Evolutionary conservation across 1,140 invertebrate genomes (phyloP).

Genomic region (Melanaphis sacchari): DNA sequence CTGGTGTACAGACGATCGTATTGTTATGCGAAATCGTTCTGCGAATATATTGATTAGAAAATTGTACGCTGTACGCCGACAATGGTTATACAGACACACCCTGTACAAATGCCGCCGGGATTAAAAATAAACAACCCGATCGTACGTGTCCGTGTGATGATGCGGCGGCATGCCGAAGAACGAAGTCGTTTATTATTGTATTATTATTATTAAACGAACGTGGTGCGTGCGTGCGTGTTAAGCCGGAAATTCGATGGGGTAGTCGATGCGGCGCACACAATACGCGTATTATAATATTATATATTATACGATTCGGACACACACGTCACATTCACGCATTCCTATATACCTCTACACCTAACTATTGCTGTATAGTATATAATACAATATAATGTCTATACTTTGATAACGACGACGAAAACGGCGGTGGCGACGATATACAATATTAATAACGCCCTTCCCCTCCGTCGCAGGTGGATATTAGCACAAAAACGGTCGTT

Average conservation of each 20-base stretch:
- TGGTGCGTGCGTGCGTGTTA: constrained; percentile 9
- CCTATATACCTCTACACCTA: not conserved
- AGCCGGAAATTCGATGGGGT: constrained; percentile 54
- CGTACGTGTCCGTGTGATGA: not conserved
- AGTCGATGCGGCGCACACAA: not conserved
- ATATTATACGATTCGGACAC: not conserved
- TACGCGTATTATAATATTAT: not conserved
- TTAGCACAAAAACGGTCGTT: not conserved
- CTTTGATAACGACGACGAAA: not conserved
- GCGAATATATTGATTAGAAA: not conserved
- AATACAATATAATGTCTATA: not conserved
- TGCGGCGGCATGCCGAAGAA: not conserved
- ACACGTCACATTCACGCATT: not conserved
- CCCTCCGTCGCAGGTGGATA: constrained; percentile 15
- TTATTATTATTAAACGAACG: not conserved
- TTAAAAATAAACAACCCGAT: constrained; percentile 53
- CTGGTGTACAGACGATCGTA: too few species aligned
- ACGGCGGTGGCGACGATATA: not conserved
- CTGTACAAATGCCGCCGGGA: not conserved
- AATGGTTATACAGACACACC: not conserved
- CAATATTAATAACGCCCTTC: not conserved
- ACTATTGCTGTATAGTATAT: not conserved
- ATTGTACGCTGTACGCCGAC: not conserved
- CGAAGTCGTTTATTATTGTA: not conserved
- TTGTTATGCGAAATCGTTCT: too few species aligned